phyloP scores from a whole-genome alignment of 1,140 invertebrate genomes.

The Leptonema lineaticorne region DNA sequence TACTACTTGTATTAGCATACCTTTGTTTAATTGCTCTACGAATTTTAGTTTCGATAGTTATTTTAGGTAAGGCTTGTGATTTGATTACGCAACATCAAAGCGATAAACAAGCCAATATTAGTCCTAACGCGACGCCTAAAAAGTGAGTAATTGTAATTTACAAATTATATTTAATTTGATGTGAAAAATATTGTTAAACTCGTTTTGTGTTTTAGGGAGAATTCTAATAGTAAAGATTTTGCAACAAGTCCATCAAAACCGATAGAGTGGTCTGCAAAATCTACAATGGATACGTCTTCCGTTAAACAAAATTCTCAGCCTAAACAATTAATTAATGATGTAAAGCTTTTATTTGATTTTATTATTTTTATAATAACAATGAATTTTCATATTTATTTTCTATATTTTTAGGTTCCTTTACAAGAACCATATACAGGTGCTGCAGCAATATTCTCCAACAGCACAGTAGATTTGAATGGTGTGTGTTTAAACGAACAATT shows the following conservation, averaged over 20 bases:
- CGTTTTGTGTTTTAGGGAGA: conserved; percentile 39
- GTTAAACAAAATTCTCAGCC: conserved; percentile 17
- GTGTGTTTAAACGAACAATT: conserved; percentile 73
- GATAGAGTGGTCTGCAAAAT: conserved; percentile 16
- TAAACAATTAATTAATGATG: conserved; percentile 13
- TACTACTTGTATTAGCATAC: conserved; percentile 74
- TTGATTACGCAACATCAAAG: conserved; percentile 75
- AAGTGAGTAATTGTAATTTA: conserved; percentile 44
- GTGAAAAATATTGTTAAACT: neutral
- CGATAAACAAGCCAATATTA: conserved; percentile 55
- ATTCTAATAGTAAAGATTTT: conserved; percentile 28
- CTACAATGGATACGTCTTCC: conserved; percentile 10
- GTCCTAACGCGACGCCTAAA: conserved; percentile 49
- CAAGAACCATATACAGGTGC: conserved; percentile 60
- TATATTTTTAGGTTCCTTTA: conserved; percentile 45
- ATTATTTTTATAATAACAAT: neutral
- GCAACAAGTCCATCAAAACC: conserved; percentile 32
- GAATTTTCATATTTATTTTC: neutral
- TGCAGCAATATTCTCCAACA: conserved; percentile 84
- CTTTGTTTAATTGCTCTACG: conserved; percentile 79
- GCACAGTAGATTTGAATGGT: conserved; percentile 81
- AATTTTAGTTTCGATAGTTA: conserved; percentile 81
- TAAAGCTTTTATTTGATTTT: neutral
- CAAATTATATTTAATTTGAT: neutral
- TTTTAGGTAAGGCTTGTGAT: conserved; percentile 86